phyloP scores from a whole-genome alignment of 2,797 vertebrate species.

The Rhinophrynus dorsalis region DNA sequence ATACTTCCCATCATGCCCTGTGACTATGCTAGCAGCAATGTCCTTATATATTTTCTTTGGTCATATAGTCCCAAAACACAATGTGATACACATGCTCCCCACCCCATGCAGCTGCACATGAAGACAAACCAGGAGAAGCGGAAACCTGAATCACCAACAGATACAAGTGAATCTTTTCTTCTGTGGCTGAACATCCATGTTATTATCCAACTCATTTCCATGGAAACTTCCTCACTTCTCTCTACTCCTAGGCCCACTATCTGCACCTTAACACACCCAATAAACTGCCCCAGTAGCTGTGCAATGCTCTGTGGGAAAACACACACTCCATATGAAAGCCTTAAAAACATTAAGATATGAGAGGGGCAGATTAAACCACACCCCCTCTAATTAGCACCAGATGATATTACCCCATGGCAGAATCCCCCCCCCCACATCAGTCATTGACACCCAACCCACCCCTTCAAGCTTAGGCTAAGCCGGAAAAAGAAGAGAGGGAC shows the following conservation, averaged over 20 bases:
- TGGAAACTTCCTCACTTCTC: not conserved
- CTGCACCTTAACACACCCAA: conserved; percentile 13
- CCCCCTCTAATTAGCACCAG: conserved; percentile 47
- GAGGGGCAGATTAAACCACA: conserved; percentile 34
- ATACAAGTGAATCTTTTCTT: conserved; percentile 4
- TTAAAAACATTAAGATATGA: conserved; percentile 49
- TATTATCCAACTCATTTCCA: not conserved
- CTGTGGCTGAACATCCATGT: not conserved
- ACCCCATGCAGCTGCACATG: conserved; percentile 20
- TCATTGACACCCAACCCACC: conserved; percentile 28
- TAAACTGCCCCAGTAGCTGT: conserved; percentile 39
- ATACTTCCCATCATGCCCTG: conserved; percentile 16
- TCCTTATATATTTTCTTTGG: conserved; percentile 43
- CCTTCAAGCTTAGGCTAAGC: conserved; percentile 47
- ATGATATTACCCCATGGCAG: conserved; percentile 49
- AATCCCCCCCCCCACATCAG: conserved; percentile 26
- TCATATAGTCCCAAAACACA: conserved; percentile 41
- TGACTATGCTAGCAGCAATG: conserved; percentile 42
- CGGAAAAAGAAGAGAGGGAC: conserved; percentile 47
- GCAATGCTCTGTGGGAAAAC: conserved; percentile 42
- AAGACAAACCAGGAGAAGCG: conserved; percentile 19
- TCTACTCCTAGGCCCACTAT: conserved; percentile 1
- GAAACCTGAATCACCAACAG: not conserved
- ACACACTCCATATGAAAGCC: conserved; percentile 43
- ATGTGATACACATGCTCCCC: conserved; percentile 30